Evolutionary conservation across 2,113 vertebrate species (phyloP).

Genomic region (Vidua chalybeata): DNA sequence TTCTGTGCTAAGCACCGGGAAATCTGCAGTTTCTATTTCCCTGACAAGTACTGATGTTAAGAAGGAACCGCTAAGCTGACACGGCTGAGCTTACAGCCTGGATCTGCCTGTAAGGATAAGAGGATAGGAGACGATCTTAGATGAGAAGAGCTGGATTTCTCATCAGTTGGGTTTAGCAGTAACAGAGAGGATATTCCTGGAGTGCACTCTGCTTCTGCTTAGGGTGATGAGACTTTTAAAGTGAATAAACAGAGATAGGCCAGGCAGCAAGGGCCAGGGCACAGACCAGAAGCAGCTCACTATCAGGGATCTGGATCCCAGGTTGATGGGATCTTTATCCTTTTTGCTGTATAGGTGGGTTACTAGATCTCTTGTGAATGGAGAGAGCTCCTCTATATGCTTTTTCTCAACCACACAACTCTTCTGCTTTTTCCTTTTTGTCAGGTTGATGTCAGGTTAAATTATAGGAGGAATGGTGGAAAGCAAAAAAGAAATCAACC

Average conservation of each 20-base stretch:
- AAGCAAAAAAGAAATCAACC: neutral
- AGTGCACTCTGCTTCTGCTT: neutral
- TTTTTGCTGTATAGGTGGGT: neutral
- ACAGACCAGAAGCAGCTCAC: neutral
- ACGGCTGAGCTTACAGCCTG: neutral
- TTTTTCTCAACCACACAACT: neutral
- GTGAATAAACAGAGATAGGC: neutral
- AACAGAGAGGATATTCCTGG: constrained; percentile 3
- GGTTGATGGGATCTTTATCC: neutral
- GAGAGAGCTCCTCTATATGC: neutral
- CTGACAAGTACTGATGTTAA: neutral
- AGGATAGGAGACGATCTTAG: neutral
- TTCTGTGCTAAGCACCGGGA: neutral
- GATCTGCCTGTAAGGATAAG: neutral
- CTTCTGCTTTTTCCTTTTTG: neutral
- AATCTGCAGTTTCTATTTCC: neutral
- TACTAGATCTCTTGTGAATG: neutral
- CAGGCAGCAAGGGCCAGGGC: neutral
- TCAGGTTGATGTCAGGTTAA: neutral
- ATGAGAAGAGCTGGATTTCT: constrained; percentile 7
- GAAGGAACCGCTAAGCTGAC: neutral
- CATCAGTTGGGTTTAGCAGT: neutral
- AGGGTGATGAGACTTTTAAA: neutral
- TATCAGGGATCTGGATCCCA: neutral
- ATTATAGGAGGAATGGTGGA: neutral